Base-by-base conservation (phyloP, 1,140 invertebrate species). In the Platyscapa corneri region DNA sequence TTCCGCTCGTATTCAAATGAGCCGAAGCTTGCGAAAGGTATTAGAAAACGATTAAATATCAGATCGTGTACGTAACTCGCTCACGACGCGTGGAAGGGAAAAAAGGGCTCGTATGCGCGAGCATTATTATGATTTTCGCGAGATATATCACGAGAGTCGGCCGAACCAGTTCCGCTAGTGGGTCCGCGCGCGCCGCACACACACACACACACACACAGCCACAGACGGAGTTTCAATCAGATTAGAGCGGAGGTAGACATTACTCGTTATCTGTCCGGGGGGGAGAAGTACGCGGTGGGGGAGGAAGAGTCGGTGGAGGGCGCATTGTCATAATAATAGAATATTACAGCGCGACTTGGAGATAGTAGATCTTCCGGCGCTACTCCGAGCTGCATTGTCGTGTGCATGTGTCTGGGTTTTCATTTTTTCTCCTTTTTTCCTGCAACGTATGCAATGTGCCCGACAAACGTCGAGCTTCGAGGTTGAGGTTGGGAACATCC, bases 11-110 rank as follows among this genome's bases (percentile, higher is more conserved):
- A 83, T 84, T 84, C 46, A 81, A 85, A 81, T 81, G 78, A 84
- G n/a, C 39, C 67, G 34, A 81, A 64, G 77, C 65, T 79, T 80
- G 83, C 83, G 83, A 67, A 67, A 76, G 74, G 83, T 72, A 79
- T 84, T 84, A 79, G 76, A 85, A 85, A 85, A 72, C 83, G 76
- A 85, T 85, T 85, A 75, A 74, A 39, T 74, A 74, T 80, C 49
- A 64, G 67, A 85, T 80, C 49, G 65, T 49, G 77, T 37, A 27
- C 53, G 53, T 37, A 49, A 67, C 74, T 67, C 56, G 74, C 37
- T 67, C 75, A 46, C 18, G 60, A 20, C n/a, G 72, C 32, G 64
- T 8, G 32, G 20, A 70, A 23, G 79, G 23, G 67, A 42, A 64
- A 79, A 78, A 70, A 39, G 60, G 16, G 39, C n/a, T 60, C 60